These are phyloP conservation scores for Myiopsitta monachus DNA, from an alignment of 2,113 vertebrate genomes.

Conservation along the genomic window DNA sequence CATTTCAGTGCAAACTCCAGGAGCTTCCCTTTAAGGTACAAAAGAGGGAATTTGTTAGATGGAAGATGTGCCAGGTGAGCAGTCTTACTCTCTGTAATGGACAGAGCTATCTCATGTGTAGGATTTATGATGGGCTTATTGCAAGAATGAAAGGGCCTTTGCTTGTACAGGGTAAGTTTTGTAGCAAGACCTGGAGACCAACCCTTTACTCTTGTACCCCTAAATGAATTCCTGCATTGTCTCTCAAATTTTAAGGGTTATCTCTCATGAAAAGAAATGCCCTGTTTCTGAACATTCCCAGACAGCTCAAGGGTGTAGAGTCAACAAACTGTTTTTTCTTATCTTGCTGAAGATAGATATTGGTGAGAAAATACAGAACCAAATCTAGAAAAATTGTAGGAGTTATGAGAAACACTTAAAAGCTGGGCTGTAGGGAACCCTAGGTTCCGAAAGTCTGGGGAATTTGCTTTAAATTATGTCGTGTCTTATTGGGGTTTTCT, in stretches of 20 bases:
- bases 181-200: neutral
- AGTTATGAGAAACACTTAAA: neutral
- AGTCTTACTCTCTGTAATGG: neutral
- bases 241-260: neutral
- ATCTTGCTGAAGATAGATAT: neutral
- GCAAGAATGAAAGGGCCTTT: neutral
- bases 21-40: neutral
- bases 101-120: neutral
- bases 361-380: neutral
- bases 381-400: neutral
- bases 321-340: neutral
- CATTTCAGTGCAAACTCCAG: neutral
- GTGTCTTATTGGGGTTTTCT: neutral
- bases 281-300: neutral
- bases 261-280: neutral
- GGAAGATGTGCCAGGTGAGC: neutral
- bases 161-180: neutral
- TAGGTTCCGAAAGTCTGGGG: neutral
- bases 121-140: neutral
- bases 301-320: neutral
- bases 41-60: neutral
- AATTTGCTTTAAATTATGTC: neutral
- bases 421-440: neutral
- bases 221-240: neutral
- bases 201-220: neutral